These are phyloP conservation scores for Keiferia lycopersicella DNA, from an alignment of 2,888 invertebrate species.

Conservation along the genomic window DNA sequence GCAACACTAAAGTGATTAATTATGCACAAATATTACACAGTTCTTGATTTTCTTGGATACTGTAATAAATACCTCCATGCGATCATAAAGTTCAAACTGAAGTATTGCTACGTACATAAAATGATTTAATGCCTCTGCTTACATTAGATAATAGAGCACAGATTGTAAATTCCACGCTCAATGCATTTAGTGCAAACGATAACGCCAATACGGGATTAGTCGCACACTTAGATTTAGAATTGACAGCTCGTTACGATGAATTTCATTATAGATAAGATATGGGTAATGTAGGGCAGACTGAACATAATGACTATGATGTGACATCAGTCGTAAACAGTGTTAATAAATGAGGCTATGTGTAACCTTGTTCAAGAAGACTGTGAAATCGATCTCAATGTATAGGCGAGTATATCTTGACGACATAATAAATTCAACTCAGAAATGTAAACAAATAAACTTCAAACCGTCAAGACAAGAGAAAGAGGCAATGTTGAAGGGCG, in stretches of 20 bases:
- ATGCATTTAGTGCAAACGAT: constrained; percentile 24
- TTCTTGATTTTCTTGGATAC: constrained; percentile 17
- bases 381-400: background rate
- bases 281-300: constrained; percentile 13
- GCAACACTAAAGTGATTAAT: constrained; percentile 25
- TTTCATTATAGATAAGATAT: constrained; percentile 8
- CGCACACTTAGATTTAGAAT: constrained; percentile 18
- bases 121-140: constrained; percentile 25
- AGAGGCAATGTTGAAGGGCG: constrained; percentile 37
- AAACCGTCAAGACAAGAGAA: constrained; percentile 15
- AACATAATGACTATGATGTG: background rate
- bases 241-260: constrained; percentile 18
- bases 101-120: constrained; percentile 26
- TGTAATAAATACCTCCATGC: constrained; percentile 23
- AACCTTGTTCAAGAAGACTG: background rate
- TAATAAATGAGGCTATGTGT: background rate
- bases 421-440: background rate
- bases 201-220: constrained; percentile 7
- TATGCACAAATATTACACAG: background rate
- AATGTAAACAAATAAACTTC: background rate
- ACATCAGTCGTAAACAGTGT: background rate
- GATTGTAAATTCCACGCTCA: constrained; percentile 22
- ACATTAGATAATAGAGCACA: constrained; percentile 22
- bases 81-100: constrained; percentile 26
- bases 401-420: background rate